Evolutionary conservation across 2,113 vertebrate species (phyloP), one percentile per base, ranked within the genome.

Genomic region (Athene cunicularia): DNA sequence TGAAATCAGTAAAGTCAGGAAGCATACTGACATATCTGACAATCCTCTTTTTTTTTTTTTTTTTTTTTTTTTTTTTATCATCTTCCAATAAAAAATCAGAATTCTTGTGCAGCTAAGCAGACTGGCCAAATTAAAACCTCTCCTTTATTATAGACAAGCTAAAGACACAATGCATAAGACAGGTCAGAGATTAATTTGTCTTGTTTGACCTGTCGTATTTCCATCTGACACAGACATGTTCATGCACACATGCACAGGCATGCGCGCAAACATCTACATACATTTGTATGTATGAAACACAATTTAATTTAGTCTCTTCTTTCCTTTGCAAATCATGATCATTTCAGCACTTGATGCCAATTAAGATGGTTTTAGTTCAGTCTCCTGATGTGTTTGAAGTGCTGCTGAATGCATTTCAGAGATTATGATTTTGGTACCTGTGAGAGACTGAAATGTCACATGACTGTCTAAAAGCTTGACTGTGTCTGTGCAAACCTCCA

Each of bases 201-300:
- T 2, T 43, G 8, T 37, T 67, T 55, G 17, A 50, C 8, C 15
- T 27, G 4, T n/a, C 7, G 0, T 60, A 26, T 74, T 70, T 77
- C 39, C 16, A 15, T 90, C 32, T 92, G 59, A 64, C 7, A 59
- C 8, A 71, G 28, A 37, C 9, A 59, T 47, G 33, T n/a, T 43
- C 16, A 49, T 8, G 9, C 12, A 35, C 15, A 9, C 6, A 23
- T 5, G 8, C 10, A 59, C 1, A 8, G 1, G 0, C 2, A 39
- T 32, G 14, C 17, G 35, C 28, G 43, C 47, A 45, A 15, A 67
- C 10, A 28, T n/a, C n/a, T 49, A 43, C 18, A 8, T 8, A 4
- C 4, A 41, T 79, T 53, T 77, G 12, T 11, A 23, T 14, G 7
- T n/a, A 56, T 22, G 27, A 72, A 88, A 12, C 21, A 70, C 3